Percentiles rank a stretch among this genome's conserved stretches.
Conservation (phyloP, 1,140 invertebrate species). For the Drosophila fuyamai region DNA sequence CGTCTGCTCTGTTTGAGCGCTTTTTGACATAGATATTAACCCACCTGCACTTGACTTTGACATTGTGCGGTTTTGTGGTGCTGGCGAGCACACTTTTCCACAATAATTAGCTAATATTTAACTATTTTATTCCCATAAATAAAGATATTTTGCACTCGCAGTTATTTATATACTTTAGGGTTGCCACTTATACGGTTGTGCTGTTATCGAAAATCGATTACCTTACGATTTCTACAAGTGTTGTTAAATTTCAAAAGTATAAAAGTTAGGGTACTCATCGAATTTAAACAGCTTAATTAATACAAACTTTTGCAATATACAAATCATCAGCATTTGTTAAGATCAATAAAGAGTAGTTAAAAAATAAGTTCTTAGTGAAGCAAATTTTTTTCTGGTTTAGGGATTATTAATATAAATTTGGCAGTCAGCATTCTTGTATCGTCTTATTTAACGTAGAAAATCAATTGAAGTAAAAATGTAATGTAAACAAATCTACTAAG, state of each 20-base stretch:
- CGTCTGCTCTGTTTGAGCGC: not conserved
- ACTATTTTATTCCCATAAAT: conserved; percentile 28
- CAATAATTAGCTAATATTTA: conserved; percentile 10
- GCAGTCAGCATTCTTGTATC: no score
- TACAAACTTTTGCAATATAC: no score
- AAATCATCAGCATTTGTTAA: no score
- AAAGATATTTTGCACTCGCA: conserved; percentile 24
- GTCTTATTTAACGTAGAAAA: no score
- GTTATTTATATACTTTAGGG: conserved; percentile 40
- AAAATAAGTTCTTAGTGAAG: no score
- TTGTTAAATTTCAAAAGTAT: not conserved
- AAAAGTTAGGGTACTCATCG: not conserved
- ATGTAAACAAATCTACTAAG: no score
- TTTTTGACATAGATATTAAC: not conserved
- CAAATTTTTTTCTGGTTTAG: no score
- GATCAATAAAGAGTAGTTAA: no score
- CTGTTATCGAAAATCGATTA: not conserved
- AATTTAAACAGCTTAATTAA: no score
- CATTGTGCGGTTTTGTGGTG: conserved; percentile 36
- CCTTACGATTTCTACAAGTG: not conserved
- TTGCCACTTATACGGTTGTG: not conserved
- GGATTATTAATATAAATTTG: no score
- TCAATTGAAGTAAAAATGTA: no score
- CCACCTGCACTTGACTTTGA: conserved; percentile 72
- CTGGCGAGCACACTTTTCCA: not conserved